A percentile compares a stretch with the other conserved stretches of the same genome.
phyloP scores from a whole-genome alignment of 2,797 vertebrate genomes.

The Salarias fasciatus region DNA sequence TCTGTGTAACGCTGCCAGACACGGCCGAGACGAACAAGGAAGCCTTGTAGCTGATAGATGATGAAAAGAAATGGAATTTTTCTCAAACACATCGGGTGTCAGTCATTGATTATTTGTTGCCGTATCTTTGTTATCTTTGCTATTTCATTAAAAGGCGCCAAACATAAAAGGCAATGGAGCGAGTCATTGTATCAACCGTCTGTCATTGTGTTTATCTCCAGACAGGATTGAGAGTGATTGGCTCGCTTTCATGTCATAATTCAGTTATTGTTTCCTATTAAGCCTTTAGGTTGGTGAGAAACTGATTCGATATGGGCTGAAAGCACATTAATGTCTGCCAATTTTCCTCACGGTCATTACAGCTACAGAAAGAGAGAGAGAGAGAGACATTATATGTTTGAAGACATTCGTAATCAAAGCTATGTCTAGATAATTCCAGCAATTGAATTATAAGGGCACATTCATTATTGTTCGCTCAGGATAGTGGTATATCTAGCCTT shows the following conservation, averaged over 20 bases:
- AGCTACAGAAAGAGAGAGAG: slow-evolving; percentile 28
- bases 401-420: too few relatives aligned
- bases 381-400: too few relatives aligned
- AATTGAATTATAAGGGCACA: slow-evolving; percentile 73
- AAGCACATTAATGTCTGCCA: slow-evolving; percentile 62
- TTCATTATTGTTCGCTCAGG: slow-evolving; percentile 51
- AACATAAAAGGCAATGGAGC: slow-evolving; percentile 39
- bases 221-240: slow-evolving; percentile 48
- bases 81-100: neutral
- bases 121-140: neutral
- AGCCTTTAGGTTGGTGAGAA: slow-evolving; percentile 59
- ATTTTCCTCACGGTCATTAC: slow-evolving; percentile 66
- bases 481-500: slow-evolving; percentile 55
- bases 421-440: slow-evolving; percentile 68
- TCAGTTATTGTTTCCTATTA: slow-evolving; percentile 75
- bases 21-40: slow-evolving; percentile 35
- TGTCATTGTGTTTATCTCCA: slow-evolving; percentile 55
- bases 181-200: slow-evolving; percentile 34
- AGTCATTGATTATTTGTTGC: slow-evolving; percentile 20
- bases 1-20: slow-evolving; percentile 8
- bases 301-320: slow-evolving; percentile 66
- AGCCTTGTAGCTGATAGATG: neutral
- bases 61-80: neutral
- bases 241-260: slow-evolving; percentile 60
- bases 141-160: slow-evolving; percentile 31